Base-by-base conservation (phyloP, 2,113 vertebrate genomes). In the Helogale parvula region DNA sequence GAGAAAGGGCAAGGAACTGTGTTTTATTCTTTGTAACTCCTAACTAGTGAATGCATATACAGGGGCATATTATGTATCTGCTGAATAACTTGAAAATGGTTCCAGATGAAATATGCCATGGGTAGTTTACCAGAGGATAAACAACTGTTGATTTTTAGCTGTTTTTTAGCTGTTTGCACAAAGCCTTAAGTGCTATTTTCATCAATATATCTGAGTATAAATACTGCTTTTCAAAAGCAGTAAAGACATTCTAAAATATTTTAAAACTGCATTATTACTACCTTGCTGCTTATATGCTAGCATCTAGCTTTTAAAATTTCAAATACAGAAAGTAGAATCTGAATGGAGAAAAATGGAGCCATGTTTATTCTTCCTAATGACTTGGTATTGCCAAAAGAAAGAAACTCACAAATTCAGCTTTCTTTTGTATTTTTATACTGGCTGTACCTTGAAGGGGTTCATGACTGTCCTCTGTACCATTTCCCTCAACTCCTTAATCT, bases 201-300 rank as follows among this genome's bases (percentile, higher is more conserved):
- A 94, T 83, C 50, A 90, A 80, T 87, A 69, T 38, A 90, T 80
- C n/a, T 90, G 72, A 95, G 25, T 81, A 21, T 54, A 97, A 96
- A 81, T 52, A 92, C 0, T 77, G 11, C 35, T 74, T 92, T 97
- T 10, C 21, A 77, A 95, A 97, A 54, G 82, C 65, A 94, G 96
- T 45, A 57, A 88, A 91, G 88, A 88, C 35, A 35, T 52, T 74
- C 45, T 33, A 5, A 91, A 65, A 80, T 71, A 76, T 68, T 95
- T 93, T 41, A 38, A 71, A 93, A 92, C n/a, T 38, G 12, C n/a
- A 81, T 86, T 92, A 82, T 84, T 60, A 95, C 33, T 69, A 19
- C 29, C 41, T 80, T 88, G 33, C 23, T 86, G 60, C 65, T 45
- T 88, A 25, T 41, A 89, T 2, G 52, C 60, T 79, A 94, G 57